A percentile compares a stretch with the other conserved stretches of the same genome.
These are phyloP conservation scores for Macaria notata DNA, from an alignment of 2,888 invertebrate species.

Conservation along the genomic window DNA sequence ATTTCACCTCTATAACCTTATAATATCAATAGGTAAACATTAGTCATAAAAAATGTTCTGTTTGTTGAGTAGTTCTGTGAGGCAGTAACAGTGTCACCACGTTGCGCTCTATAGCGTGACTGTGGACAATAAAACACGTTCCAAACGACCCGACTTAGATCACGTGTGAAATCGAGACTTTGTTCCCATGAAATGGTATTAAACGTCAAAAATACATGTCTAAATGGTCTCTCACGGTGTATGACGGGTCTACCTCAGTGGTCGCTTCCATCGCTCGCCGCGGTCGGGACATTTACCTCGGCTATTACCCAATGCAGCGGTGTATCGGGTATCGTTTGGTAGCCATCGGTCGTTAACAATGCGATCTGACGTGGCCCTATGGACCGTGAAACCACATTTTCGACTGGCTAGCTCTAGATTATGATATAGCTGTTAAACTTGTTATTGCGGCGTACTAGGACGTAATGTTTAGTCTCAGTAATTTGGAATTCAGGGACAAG, in stretches of 20 bases:
- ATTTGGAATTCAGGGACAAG: too few relatives aligned
- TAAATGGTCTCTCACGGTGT: conserved; percentile 60
- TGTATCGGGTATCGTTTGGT: conserved; percentile 61
- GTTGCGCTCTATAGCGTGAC: conserved; percentile 50
- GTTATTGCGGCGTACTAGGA: conserved; percentile 3
- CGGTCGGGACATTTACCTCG: conserved; percentile 39
- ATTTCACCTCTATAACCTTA: conserved; percentile 8
- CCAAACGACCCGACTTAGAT: conserved; percentile 47
- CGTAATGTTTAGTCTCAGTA: neutral
- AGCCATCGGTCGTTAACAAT: conserved; percentile 40
- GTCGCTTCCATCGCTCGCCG: conserved; percentile 57
- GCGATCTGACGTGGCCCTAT: conserved; percentile 55
- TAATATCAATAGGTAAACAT: conserved; percentile 34
- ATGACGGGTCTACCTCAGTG: conserved; percentile 65
- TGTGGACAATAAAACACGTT: conserved; percentile 46
- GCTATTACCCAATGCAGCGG: conserved; percentile 47
- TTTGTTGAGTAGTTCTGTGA: conserved; percentile 37
- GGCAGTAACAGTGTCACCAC: conserved; percentile 28
- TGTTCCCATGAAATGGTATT: conserved; percentile 63
- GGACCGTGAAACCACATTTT: conserved; percentile 63
- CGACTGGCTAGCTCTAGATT: conserved; percentile 34
- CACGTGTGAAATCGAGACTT: conserved; percentile 60
- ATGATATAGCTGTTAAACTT: conserved; percentile 11
- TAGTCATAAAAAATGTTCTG: conserved; percentile 26
- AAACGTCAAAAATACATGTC: conserved; percentile 55